Percentiles rank a stretch among this genome's conserved stretches.
These are phyloP conservation scores for Bucorvus abyssinicus DNA, from an alignment of 2,797 vertebrate genomes.

Conservation along the genomic window DNA sequence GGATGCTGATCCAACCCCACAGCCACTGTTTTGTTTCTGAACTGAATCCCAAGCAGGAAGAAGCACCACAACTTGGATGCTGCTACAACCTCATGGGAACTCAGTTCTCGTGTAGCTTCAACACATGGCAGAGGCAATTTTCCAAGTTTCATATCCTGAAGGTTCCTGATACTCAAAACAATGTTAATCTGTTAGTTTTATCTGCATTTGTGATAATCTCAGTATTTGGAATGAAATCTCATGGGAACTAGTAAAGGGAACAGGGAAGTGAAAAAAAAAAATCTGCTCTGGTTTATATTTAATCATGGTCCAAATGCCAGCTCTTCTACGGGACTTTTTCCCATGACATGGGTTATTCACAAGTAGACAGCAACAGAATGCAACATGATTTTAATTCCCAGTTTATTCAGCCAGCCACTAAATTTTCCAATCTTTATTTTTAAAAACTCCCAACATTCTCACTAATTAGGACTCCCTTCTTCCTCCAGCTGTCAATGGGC, in stretches of 20 bases:
- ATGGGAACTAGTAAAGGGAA: background rate
- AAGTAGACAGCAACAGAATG: background rate
- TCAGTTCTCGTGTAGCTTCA: background rate
- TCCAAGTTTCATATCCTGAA: background rate
- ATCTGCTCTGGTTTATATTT: background rate
- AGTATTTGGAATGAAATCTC: background rate
- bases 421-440: background rate
- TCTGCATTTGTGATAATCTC: background rate
- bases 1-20: background rate
- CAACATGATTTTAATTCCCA: background rate
- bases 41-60: background rate
- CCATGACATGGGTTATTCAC: background rate
- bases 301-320: background rate
- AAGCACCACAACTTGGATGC: background rate
- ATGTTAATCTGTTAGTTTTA: background rate
- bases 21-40: background rate
- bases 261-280: background rate
- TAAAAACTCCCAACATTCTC: background rate
- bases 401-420: background rate
- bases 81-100: background rate
- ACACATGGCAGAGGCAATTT: background rate
- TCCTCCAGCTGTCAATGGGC: constrained; percentile 17
- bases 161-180: background rate
- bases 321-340: background rate
- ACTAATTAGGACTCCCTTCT: constrained; percentile 4